Conservation (phyloP, 2,113 vertebrate genomes). For the Motacilla tschutschensis region DNA sequence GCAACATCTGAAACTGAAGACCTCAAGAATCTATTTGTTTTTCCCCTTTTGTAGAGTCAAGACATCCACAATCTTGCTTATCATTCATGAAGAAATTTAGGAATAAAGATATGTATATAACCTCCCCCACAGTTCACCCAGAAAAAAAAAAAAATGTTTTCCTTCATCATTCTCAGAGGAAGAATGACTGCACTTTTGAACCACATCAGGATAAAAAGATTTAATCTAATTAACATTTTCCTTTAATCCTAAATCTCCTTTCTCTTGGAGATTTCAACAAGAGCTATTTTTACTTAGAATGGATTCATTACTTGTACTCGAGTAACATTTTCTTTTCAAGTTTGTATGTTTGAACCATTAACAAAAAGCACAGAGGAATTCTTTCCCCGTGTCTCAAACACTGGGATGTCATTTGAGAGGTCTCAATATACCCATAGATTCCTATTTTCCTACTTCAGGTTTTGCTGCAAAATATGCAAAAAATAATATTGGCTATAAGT, state of each 20-base stretch:
- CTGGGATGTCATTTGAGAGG: neutral
- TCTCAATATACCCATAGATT: neutral
- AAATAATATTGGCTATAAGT: rapidly evolving
- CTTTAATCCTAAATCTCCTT: slow-evolving; percentile 19
- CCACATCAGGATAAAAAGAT: neutral
- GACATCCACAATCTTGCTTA: neutral
- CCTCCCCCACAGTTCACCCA: neutral
- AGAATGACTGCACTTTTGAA: neutral
- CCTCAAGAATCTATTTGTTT: neutral
- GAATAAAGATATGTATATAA: neutral
- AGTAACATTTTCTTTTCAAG: neutral
- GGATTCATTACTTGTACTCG: neutral
- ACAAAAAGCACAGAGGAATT: neutral
- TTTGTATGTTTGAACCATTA: neutral
- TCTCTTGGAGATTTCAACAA: neutral
- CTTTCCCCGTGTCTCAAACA: neutral
- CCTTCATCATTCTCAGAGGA: neutral
- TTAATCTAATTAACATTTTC: slow-evolving; percentile 31
- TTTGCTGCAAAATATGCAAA: neutral
- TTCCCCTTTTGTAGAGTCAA: neutral
- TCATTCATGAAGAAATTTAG: neutral
- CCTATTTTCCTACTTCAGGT: neutral
- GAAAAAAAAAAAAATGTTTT: neutral
- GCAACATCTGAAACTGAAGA: neutral
- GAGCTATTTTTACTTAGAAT: neutral